A percentile compares a stretch with the other conserved stretches of the same genome.
Conservation (phyloP, 2,113 vertebrate species). For the Dromiciops gliroides region DNA sequence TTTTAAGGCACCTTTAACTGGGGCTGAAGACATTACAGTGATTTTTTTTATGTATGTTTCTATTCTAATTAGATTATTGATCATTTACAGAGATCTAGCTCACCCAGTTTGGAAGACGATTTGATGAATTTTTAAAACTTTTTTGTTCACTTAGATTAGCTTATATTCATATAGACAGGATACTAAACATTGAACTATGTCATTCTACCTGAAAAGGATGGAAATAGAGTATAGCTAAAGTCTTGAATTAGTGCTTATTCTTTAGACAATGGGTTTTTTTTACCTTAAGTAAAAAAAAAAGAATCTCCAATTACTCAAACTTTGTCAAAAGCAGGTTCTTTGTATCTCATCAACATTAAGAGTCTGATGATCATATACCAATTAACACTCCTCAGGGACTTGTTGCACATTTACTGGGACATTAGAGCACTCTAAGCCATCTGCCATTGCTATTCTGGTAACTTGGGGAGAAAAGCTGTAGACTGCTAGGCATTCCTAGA, state of each 20-base stretch:
- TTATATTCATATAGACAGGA: conserved; percentile 13
- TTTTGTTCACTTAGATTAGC: neutral
- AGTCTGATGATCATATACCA: conserved; percentile 12
- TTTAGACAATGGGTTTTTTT: neutral
- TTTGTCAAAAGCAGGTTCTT: conserved; percentile 22
- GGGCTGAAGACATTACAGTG: conserved; percentile 31
- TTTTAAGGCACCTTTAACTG: conserved; percentile 6
- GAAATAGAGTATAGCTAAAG: neutral
- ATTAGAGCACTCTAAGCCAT: conserved; percentile 42
- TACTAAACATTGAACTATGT: neutral
- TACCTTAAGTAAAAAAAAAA: neutral
- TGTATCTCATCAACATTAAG: conserved; percentile 31
- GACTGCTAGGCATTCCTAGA: conserved; percentile 2
- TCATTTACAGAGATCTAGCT: neutral
- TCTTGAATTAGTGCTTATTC: neutral
- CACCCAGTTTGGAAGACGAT: neutral
- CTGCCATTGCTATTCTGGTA: conserved; percentile 38
- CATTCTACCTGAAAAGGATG: conserved; percentile 8
- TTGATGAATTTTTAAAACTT: conserved; percentile 25
- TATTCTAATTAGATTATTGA: neutral
- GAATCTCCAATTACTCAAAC: neutral
- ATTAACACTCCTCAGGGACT: neutral
- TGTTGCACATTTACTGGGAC: neutral
- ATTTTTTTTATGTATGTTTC: neutral
- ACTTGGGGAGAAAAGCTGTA: conserved; percentile 12